phyloP scores from a whole-genome alignment of 2,113 vertebrate genomes.

The Dicerorhinus sumatrensis region DNA sequence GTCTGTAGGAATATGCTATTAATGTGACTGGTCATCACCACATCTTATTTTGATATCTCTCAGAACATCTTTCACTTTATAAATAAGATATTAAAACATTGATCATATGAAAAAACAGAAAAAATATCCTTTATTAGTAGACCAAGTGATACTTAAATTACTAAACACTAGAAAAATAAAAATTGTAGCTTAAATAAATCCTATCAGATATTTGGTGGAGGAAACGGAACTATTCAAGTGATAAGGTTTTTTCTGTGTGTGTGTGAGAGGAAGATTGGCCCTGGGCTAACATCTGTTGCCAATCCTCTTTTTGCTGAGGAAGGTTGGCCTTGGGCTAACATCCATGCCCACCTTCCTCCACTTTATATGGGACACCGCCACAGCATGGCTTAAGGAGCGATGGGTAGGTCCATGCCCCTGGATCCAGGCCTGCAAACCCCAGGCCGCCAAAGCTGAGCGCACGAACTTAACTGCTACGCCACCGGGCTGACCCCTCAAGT shows the following conservation, averaged over 20 bases:
- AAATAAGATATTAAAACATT: slow-evolving; percentile 22
- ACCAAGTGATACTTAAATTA: background rate
- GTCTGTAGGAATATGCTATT: slow-evolving; percentile 49
- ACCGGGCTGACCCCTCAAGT: background rate
- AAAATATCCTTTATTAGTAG: background rate
- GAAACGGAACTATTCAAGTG: slow-evolving; percentile 16
- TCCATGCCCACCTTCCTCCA: no score
- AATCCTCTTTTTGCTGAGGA: no score
- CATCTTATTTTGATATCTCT: slow-evolving; percentile 46
- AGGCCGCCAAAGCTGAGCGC: no score
- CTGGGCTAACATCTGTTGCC: no score
- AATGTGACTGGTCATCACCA: background rate
- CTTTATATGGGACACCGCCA: no score
- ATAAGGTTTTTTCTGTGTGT: background rate
- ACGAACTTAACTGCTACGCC: no score
- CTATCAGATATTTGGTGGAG: slow-evolving; percentile 6
- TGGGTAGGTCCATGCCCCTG: no score
- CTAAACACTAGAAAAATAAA: slow-evolving; percentile 13
- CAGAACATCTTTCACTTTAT: slow-evolving; percentile 45
- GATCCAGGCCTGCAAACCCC: no score
- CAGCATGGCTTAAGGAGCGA: no score
- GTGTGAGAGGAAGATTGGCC: no score
- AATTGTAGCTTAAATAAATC: background rate
- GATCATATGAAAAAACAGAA: background rate
- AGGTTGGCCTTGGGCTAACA: no score